Percentiles rank a stretch among this genome's conserved stretches.
phyloP scores from a whole-genome alignment of 2,888 invertebrate species.

The Ischnura elegans region DNA sequence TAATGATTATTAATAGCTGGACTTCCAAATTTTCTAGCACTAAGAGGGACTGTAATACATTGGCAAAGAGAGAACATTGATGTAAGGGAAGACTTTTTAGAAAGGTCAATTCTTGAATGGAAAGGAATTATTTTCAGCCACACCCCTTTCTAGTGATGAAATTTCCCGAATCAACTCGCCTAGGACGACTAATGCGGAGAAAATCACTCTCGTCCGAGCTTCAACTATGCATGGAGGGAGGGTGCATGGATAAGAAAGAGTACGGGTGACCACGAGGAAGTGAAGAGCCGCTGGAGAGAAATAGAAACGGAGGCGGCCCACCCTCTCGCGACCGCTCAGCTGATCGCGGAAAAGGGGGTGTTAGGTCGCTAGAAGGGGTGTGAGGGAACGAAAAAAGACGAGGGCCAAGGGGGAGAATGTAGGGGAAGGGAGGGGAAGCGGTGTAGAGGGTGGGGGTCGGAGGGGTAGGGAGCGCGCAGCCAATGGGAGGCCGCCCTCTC shows the following conservation, averaged over 20 bases:
- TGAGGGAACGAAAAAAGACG: too few relatives aligned
- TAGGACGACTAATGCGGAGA: too few relatives aligned
- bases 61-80: too few relatives aligned
- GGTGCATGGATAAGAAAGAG: not conserved
- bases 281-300: not conserved
- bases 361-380: not conserved
- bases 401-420: not conserved
- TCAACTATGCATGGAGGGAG: not conserved
- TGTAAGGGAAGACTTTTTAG: too few relatives aligned
- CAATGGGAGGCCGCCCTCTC: conserved; percentile 49
- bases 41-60: too few relatives aligned
- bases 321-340: conserved; percentile 1
- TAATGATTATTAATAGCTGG: too few relatives aligned
- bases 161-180: not conserved
- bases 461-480: not conserved
- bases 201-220: too few relatives aligned
- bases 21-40: too few relatives aligned
- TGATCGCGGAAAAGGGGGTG: not conserved
- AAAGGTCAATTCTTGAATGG: too few relatives aligned
- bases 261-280: too few relatives aligned
- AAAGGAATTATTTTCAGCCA: too few relatives aligned
- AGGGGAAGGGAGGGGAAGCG: not conserved
- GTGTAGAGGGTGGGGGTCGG: not conserved
- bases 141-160: too few relatives aligned
- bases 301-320: not conserved